Base-by-base conservation (phyloP, 2,113 vertebrate species). In the Varanus komodoensis region DNA sequence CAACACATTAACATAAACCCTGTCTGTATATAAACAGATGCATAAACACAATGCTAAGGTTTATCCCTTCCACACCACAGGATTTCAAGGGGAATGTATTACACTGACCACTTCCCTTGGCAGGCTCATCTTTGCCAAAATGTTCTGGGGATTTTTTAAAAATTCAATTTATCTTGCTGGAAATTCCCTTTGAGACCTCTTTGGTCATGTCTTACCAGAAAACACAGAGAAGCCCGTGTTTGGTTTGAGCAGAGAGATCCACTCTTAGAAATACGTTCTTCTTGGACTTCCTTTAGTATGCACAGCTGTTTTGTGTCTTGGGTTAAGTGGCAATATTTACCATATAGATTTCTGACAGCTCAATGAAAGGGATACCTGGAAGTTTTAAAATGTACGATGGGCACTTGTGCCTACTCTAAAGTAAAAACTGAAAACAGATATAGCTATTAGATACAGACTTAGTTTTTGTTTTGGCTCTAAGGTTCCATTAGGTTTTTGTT, bases 41-140 rank as follows among this genome's bases (percentile, higher is more conserved):
- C 68, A 79, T 38, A 19, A 54, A 89, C 74, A 84, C 8, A 79
- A 78, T 25, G 52, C 61, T 85, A 34, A 15, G 48, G 48, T 68
- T 79, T 84, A 71, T 54, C 32, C 78, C 44, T 69, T 74, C n/a
- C 29, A 19, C 61, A 69, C 74, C 82, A 54, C 82, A 89, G 27
- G 73, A 84, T 89, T 84, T 78, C 57, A 78, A 64, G 48, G 61
- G 29, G 64, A 74, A 89, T 52, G n/a, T 78, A 89, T 54, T 85
- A 32, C n/a, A 64, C 48, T 50, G 12, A 69, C 74, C 82, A 85
- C 74, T 85, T 85, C 82, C 38, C 82, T 89, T 89, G 64, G 82
- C 48, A 85, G 15, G 32, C 74, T 78, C 32, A 21, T 29, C 73
- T 85, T 77, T 85, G 17, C 74, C 81, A 77, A 85, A 69, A 4